Conservation (phyloP, 2,797 vertebrate species). For the Octomys mimax region DNA sequence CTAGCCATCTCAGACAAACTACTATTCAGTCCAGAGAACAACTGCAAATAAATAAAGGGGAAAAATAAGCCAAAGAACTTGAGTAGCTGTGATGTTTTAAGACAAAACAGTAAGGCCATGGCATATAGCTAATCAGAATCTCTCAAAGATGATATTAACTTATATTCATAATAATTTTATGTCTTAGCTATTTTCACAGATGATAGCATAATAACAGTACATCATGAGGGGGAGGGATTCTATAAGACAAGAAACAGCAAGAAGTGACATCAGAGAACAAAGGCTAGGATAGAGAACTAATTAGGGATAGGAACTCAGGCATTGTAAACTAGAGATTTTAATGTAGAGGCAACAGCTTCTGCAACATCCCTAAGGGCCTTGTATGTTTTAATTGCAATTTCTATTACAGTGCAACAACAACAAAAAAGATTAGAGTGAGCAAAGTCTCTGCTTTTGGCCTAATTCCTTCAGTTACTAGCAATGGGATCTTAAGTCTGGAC, state of each 20-base stretch:
- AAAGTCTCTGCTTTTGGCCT: not conserved
- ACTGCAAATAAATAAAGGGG: constrained; percentile 57
- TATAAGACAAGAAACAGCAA: constrained; percentile 61
- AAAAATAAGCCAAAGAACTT: constrained; percentile 57
- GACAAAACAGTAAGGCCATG: constrained; percentile 62
- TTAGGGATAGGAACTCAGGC: constrained; percentile 69
- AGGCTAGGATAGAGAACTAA: constrained; percentile 77
- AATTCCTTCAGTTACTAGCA: not conserved
- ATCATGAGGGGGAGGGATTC: constrained; percentile 64
- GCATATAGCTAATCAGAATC: constrained; percentile 68
- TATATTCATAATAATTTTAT: constrained; percentile 69
- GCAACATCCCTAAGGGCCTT: constrained; percentile 1
- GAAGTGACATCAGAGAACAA: constrained; percentile 74
- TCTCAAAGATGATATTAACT: constrained; percentile 68
- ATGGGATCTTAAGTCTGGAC: not conserved
- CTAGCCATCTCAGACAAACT: constrained; percentile 28
- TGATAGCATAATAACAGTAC: constrained; percentile 65
- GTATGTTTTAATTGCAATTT: constrained; percentile 24
- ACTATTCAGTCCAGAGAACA: constrained; percentile 34
- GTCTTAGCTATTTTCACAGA: constrained; percentile 73
- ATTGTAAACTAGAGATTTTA: constrained; percentile 40
- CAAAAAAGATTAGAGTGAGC: not conserved
- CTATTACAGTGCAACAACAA: not conserved
- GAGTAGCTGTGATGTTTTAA: constrained; percentile 53
- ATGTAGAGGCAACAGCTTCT: not conserved